These are phyloP conservation scores for Stomatorhinus ivindoensis DNA, from an alignment of 2,113 vertebrate genomes.

Conservation along the genomic window DNA sequence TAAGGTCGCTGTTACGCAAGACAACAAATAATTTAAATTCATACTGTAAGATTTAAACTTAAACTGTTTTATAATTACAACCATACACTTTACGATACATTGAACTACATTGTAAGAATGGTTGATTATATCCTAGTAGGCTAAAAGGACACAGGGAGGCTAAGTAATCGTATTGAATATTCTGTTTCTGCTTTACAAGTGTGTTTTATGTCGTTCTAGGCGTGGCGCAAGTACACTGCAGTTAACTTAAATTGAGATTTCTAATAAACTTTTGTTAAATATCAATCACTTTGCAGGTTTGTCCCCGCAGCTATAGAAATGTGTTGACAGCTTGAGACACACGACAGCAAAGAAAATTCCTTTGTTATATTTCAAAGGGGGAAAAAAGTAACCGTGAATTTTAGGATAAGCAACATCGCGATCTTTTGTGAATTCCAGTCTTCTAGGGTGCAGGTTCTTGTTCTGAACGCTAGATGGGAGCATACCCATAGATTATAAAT, in stretches of 20 bases:
- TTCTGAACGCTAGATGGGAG: slow-evolving; percentile 15
- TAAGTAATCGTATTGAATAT: background rate
- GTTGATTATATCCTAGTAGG: background rate
- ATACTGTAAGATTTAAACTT: background rate
- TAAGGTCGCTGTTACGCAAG: background rate
- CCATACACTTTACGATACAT: background rate
- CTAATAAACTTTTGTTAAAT: background rate
- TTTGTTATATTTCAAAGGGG: background rate
- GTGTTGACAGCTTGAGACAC: background rate
- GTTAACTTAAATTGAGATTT: background rate
- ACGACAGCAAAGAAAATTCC: background rate
- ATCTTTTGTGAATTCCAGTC: background rate
- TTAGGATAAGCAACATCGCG: background rate
- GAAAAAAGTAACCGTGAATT: background rate
- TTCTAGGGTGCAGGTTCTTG: background rate
- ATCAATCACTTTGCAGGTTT: background rate
- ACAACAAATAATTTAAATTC: background rate
- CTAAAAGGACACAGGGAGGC: background rate
- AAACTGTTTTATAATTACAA: background rate
- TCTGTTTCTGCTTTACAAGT: background rate
- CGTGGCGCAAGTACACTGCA: background rate
- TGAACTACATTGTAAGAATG: background rate
- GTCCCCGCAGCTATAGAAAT: background rate
- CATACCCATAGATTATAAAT: background rate
- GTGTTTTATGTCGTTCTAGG: background rate